These are phyloP conservation scores for Prolemur simus DNA, from an alignment of 2,113 vertebrate species.

Conservation along the genomic window DNA sequence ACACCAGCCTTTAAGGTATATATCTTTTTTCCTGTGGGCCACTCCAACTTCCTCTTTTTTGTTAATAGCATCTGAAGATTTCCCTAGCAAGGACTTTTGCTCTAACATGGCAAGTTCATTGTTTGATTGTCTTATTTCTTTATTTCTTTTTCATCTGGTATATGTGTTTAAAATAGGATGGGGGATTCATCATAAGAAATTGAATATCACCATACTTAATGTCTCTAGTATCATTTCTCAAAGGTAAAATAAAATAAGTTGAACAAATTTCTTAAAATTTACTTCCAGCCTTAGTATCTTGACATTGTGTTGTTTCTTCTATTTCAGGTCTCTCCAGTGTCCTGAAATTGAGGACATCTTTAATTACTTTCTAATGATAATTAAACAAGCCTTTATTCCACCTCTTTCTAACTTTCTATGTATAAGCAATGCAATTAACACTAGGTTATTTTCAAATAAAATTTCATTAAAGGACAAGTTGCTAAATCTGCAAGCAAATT, in stretches of 20 bases:
- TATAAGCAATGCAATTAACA: not conserved
- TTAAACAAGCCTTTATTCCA: not conserved
- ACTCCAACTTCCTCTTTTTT: not conserved
- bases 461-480: not conserved
- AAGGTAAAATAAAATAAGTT: not conserved
- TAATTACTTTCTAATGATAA: not conserved
- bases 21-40: fast-evolving
- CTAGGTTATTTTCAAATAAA: not conserved
- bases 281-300: not conserved
- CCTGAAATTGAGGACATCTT: not conserved
- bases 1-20: not conserved
- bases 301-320: not conserved
- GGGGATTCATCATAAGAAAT: not conserved
- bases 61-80: not conserved
- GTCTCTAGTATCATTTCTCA: not conserved
- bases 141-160: not conserved
- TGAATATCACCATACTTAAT: not conserved
- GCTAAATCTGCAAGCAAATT: not conserved
- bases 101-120: not conserved
- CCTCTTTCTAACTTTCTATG: not conserved
- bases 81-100: not conserved
- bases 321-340: not conserved
- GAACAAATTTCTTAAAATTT: not conserved
- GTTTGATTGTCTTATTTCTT: not conserved
- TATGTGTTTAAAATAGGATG: not conserved